A percentile compares a stretch with the other conserved stretches of the same genome.
phyloP scores from a whole-genome alignment of 1,140 invertebrate species.

The Diachasma alloeum region DNA sequence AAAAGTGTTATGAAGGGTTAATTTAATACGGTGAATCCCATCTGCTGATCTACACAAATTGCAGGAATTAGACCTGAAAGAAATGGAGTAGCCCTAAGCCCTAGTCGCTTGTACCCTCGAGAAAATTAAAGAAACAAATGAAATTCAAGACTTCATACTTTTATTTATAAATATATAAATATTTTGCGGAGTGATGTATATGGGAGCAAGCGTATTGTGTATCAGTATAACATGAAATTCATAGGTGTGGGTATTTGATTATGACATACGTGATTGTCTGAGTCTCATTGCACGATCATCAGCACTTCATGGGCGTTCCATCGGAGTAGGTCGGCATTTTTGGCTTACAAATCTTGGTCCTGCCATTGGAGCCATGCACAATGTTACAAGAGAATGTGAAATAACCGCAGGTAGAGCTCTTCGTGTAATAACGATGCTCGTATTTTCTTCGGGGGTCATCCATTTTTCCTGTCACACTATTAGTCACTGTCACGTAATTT shows the following conservation, averaged over 20 bases:
- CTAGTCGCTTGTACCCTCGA: background rate
- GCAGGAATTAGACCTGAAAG: slow-evolving; percentile 8
- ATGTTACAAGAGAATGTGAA: slow-evolving; percentile 85
- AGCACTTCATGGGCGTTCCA: slow-evolving; percentile 65
- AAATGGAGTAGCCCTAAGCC: background rate
- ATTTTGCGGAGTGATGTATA: slow-evolving; percentile 17
- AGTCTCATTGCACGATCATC: background rate
- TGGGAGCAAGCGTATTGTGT: slow-evolving; percentile 5
- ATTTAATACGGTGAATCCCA: background rate
- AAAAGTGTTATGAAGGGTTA: background rate
- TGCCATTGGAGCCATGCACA: slow-evolving; percentile 77
- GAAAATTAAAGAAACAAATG: background rate
- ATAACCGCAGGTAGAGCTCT: slow-evolving; percentile 84
- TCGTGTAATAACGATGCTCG: slow-evolving; percentile 77
- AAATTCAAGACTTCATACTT: background rate
- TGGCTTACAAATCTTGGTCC: slow-evolving; percentile 81
- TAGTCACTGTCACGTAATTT: slow-evolving; percentile 72
- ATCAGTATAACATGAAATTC: background rate
- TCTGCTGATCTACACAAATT: background rate
- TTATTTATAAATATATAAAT: slow-evolving; percentile 26
- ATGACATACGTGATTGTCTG: background rate
- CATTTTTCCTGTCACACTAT: slow-evolving; percentile 77
- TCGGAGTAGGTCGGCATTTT: slow-evolving; percentile 70
- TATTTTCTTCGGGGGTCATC: slow-evolving; percentile 67
- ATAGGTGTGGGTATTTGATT: background rate